Conservation (phyloP, 2,113 vertebrate species). For the Aramus guarauna region DNA sequence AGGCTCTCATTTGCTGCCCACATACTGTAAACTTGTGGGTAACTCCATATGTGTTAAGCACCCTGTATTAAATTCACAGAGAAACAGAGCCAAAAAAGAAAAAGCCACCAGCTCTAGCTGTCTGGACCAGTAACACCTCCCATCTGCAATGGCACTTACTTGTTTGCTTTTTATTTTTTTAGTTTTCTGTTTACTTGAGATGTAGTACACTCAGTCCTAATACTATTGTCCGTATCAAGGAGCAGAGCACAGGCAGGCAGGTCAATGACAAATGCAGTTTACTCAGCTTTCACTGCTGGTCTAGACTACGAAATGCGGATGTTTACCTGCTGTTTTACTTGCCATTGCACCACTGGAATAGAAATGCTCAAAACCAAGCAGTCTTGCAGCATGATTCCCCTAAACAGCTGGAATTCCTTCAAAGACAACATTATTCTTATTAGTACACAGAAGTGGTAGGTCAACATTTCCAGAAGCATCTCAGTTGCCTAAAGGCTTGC, state of each 20-base stretch:
- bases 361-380: not conserved
- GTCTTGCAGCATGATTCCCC: not conserved
- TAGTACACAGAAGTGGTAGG: not conserved
- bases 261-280: not conserved
- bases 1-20: conserved; percentile 27
- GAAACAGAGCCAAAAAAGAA: not conserved
- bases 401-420: not conserved
- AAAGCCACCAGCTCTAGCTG: not conserved
- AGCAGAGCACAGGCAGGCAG: not conserved
- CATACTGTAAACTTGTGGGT: not conserved
- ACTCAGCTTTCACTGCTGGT: not conserved
- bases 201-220: not conserved
- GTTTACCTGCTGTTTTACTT: not conserved
- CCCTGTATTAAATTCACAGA: not conserved
- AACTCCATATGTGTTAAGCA: not conserved
- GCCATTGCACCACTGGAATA: not conserved
- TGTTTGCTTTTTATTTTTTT: not conserved
- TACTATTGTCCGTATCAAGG: not conserved
- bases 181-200: not conserved
- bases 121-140: not conserved
- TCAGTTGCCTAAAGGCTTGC: not conserved
- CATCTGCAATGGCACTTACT: not conserved
- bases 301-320: not conserved
- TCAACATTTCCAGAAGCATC: not conserved
- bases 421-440: not conserved